phyloP scores from a whole-genome alignment of 2,888 invertebrate genomes.

The Ophion ventricosus region DNA sequence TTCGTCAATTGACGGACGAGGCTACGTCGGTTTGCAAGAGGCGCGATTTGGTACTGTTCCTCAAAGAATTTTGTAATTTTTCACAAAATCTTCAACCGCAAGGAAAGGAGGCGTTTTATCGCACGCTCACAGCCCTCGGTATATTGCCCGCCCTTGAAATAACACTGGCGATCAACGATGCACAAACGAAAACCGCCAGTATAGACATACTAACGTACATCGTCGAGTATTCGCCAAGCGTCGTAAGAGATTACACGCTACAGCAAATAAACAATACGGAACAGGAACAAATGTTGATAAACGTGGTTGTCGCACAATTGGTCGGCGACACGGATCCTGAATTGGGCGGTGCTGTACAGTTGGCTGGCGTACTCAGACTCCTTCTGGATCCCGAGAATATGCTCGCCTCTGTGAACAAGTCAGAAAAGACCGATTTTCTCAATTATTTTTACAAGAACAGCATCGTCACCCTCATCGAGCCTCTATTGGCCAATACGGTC shows the following conservation, averaged over 20 bases:
- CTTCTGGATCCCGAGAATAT: conserved; percentile 99
- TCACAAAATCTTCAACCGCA: conserved; percentile 99
- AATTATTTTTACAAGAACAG: conserved; percentile 99
- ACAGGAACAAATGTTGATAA: conserved; percentile 97
- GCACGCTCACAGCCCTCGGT: conserved; percentile 94
- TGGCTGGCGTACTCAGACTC: conserved; percentile 96
- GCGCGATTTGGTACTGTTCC: conserved; percentile 97
- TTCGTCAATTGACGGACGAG: conserved; percentile 95
- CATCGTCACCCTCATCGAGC: conserved; percentile 97
- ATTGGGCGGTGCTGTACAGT: conserved; percentile 97
- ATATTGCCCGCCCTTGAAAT: conserved; percentile 95
- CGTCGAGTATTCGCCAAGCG: conserved; percentile 98
- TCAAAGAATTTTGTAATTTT: conserved; percentile 99
- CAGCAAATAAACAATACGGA: conserved; percentile 95
- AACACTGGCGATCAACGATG: conserved; percentile 95
- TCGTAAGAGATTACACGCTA: conserved; percentile 97
- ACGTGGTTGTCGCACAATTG: conserved; percentile 99
- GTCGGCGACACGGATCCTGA: conserved; percentile 98
- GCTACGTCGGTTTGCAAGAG: conserved; percentile 93
- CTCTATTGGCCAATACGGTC: conserved; percentile 96
- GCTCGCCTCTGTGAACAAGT: conserved; percentile 96
- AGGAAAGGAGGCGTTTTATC: conserved; percentile 98
- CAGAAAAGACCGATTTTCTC: conserved; percentile 99
- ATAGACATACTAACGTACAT: conserved; percentile 99
- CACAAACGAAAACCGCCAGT: conserved; percentile 97